phyloP scores from a whole-genome alignment of 2,797 vertebrate species.

The Karalla daura region DNA sequence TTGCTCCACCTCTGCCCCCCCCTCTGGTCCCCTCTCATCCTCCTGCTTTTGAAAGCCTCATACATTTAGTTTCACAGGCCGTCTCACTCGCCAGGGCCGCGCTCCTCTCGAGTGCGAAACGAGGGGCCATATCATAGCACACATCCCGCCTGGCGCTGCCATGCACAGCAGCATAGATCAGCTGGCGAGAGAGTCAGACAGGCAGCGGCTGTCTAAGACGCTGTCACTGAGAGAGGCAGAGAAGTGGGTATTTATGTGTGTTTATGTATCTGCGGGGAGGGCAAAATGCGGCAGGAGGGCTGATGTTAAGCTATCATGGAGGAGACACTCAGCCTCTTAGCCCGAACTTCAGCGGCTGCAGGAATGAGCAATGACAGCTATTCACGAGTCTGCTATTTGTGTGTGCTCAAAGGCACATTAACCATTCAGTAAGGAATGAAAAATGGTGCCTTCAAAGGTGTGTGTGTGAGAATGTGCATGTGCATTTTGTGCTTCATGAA shows the following conservation, averaged over 20 bases:
- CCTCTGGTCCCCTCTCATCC: conserved; percentile 23
- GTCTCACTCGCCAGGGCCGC: conserved; percentile 35
- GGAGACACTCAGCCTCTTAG: conserved; percentile 51
- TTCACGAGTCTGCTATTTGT: conserved; percentile 41
- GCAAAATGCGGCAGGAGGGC: conserved; percentile 42
- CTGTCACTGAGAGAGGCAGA: conserved; percentile 40
- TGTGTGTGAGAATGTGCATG: neutral
- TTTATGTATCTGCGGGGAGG: conserved; percentile 39
- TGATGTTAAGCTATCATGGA: conserved; percentile 58
- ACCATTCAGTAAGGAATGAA: conserved; percentile 45
- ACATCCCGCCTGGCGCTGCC: conserved; percentile 49
- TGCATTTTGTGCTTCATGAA: conserved; percentile 35
- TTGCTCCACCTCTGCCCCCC: conserved; percentile 17
- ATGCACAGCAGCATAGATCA: conserved; percentile 37
- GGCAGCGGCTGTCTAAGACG: conserved; percentile 41
- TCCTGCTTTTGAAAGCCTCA: conserved; percentile 34
- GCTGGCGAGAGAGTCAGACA: conserved; percentile 39
- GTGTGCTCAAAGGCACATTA: conserved; percentile 53
- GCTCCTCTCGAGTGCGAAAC: conserved; percentile 44
- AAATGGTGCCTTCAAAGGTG: conserved; percentile 29
- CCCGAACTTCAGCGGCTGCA: conserved; percentile 18
- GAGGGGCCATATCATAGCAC: conserved; percentile 52
- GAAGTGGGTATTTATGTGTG: conserved; percentile 49
- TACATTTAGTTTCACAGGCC: conserved; percentile 57
- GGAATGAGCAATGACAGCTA: conserved; percentile 61